Conservation (phyloP, 2,888 invertebrate genomes). For the Troides helena region DNA sequence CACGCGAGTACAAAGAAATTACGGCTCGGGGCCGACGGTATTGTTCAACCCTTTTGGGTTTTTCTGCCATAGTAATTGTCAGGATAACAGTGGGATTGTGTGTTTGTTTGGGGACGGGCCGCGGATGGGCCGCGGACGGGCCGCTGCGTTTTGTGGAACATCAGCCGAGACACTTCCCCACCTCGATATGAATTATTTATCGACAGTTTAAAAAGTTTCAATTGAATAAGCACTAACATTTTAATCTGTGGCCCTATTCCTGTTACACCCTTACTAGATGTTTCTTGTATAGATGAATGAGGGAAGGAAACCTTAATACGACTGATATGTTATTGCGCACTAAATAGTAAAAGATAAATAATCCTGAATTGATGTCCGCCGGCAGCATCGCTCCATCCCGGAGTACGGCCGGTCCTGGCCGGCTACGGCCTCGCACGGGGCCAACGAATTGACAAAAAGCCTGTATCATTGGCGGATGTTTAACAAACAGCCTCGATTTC, state of each 20-base stretch:
- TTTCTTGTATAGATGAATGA: too few relatives aligned
- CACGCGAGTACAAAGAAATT: constrained; percentile 34
- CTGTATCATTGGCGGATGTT: too few relatives aligned
- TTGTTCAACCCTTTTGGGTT: constrained; percentile 41
- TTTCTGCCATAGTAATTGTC: constrained; percentile 44
- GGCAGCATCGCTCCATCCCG: too few relatives aligned
- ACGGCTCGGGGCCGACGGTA: constrained; percentile 34
- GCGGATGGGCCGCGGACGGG: constrained; percentile 12
- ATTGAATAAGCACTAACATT: too few relatives aligned
- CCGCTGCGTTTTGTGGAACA: constrained; percentile 12
- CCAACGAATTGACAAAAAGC: too few relatives aligned
- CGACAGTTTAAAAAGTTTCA: background rate
- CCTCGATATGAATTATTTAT: constrained; percentile 6
- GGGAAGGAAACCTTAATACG: too few relatives aligned
- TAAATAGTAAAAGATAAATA: too few relatives aligned
- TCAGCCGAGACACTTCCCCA: constrained; percentile 3
- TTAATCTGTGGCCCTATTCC: too few relatives aligned
- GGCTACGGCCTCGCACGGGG: background rate
- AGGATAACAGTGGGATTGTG: constrained; percentile 40
- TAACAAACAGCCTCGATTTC: background rate
- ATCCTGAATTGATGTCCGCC: too few relatives aligned
- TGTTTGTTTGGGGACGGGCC: constrained; percentile 31
- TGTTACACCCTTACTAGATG: too few relatives aligned
- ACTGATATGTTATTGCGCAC: too few relatives aligned
- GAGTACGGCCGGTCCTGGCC: background rate